Evolutionary conservation across 2,888 invertebrate genomes (phyloP), one percentile per base, ranked within the genome.

Genomic region (Hyalella azteca): DNA sequence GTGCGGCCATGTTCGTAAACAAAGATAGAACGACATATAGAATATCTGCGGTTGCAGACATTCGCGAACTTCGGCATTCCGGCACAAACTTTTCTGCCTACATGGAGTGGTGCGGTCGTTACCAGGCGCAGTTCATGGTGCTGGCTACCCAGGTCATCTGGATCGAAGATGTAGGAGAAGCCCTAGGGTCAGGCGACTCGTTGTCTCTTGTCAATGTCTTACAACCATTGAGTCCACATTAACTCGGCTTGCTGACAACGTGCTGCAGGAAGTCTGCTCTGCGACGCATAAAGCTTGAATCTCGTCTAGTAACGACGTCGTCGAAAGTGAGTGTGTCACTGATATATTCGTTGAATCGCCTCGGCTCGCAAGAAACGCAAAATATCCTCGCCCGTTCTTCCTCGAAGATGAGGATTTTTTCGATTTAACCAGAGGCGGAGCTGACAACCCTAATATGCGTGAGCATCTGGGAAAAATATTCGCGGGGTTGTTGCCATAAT

Each of bases 231-330:
- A 97, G 88, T 92, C 93, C 85, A 98, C 97, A 54, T 90, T 99
- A 13, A 97, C 94, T 87, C 94, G 99, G 48, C 90, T 99, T n/a
- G 99, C 99, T 0, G 98, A 99, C 89, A 97, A 96, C 0, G 99
- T 99, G 54, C 91, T 99, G 78, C 97, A 97, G 88, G 98, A 99
- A 99, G 87, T 98, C 99, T 1, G 92, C 97, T 13, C 90, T 99
- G 50, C 90, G 98, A 50, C 91, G 99, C 85, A 95, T 93, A 89
- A 99, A 99, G 88, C 91, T 99, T 45, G 99, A 99, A n/a, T n/a
- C n/a, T n/a, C 91, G 99, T 99, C 87, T 99, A 98, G n/a, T n/a
- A n/a, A n/a, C n/a, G n/a, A n/a, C n/a, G n/a, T n/a, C n/a, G n/a
- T n/a, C n/a, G n/a, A n/a, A n/a, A n/a, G n/a, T n/a, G n/a, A n/a